phyloP scores from a whole-genome alignment of 2,888 invertebrate genomes.

The Cybosia mesomella region DNA sequence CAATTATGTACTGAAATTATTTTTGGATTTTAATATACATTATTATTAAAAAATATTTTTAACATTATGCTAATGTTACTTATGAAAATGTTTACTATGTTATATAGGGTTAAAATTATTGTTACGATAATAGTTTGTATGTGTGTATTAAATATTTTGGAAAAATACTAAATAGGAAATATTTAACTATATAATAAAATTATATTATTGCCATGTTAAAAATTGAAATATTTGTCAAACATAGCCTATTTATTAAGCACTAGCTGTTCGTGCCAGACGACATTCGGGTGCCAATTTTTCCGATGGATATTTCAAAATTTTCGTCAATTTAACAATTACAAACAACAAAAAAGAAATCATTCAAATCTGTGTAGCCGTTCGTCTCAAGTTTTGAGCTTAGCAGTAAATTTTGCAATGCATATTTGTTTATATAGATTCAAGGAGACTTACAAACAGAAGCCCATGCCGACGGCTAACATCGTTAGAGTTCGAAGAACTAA shows the following conservation, averaged over 20 bases:
- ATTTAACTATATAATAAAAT: background rate
- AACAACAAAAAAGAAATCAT: no score
- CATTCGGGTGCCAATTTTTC: background rate
- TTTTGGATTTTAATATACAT: constrained; percentile 14
- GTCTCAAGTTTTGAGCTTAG: no score
- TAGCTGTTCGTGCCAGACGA: background rate
- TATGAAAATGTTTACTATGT: constrained; percentile 7
- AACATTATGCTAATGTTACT: constrained; percentile 9
- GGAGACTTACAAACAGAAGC: no score
- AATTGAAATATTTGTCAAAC: background rate
- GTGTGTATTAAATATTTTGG: background rate
- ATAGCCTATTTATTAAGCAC: background rate
- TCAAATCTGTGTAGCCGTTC: no score
- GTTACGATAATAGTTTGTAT: constrained; percentile 1
- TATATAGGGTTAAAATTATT: background rate
- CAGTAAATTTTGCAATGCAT: no score
- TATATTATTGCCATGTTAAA: background rate
- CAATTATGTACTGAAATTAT: constrained; percentile 23
- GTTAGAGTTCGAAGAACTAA: no score
- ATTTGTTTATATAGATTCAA: no score
- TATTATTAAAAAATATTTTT: background rate
- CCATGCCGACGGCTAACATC: no score
- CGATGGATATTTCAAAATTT: background rate
- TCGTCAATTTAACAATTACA: background rate
- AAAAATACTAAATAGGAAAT: constrained; percentile 1